Conservation (phyloP, 2,888 invertebrate genomes). For the Hirudinaria manillensis region DNA sequence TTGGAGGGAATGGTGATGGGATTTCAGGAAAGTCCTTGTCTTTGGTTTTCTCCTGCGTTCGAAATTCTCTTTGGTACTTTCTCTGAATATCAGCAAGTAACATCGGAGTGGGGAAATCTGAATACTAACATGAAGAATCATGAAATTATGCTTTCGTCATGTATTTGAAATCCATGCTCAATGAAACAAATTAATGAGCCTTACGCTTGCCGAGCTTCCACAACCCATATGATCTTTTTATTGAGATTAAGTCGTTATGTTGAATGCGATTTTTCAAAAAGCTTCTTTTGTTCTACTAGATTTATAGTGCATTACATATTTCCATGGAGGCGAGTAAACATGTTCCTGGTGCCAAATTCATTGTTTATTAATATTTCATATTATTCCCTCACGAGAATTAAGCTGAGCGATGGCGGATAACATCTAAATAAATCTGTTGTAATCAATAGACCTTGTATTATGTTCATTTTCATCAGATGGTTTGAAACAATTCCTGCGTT, state of each 20-base stretch:
- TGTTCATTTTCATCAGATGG: too few relatives aligned
- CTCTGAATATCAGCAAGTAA: conserved; percentile 29
- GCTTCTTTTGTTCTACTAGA: too few relatives aligned
- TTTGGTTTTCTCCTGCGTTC: conserved; percentile 1
- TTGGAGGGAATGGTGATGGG: conserved; percentile 34
- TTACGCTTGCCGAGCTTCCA: not conserved
- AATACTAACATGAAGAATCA: not conserved
- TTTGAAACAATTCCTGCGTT: too few relatives aligned
- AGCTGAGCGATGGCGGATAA: not conserved
- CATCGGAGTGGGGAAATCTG: conserved; percentile 32
- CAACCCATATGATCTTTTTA: not conserved
- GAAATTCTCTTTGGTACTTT: conserved; percentile 25
- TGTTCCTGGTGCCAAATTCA: not conserved
- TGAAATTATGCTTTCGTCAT: conserved; percentile 4
- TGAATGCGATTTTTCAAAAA: too few relatives aligned
- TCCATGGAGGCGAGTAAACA: not conserved
- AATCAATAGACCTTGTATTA: too few relatives aligned
- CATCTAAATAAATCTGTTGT: not conserved
- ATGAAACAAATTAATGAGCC: not conserved
- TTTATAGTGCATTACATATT: not conserved
- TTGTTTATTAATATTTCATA: not conserved
- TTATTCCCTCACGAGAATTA: not conserved
- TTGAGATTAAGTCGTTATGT: too few relatives aligned
- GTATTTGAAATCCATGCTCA: conserved; percentile 4
- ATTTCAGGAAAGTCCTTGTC: conserved; percentile 19